Evolutionary conservation across 2,888 invertebrate species (phyloP), one percentile per base, ranked within the genome.

Genomic region (Agonopterix subpropinquella): DNA sequence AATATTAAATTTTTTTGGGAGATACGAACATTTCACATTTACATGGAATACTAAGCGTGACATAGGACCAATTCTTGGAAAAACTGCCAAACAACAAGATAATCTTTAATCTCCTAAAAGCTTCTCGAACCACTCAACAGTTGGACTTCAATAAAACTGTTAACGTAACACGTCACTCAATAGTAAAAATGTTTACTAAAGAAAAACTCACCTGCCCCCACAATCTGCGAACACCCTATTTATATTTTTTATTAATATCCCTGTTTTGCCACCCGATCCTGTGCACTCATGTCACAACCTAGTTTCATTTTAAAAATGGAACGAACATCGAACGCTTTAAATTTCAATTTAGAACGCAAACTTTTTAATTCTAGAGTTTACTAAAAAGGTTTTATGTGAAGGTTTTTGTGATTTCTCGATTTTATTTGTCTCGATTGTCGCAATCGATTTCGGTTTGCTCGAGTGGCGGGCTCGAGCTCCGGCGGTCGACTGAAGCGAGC

Each of bases 401-500:
- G 64, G 63, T 64, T 63, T 64, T 65, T 53, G 53, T 47, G 47
- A 53, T 53, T 58, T 53, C 56, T 57, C 65, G 65, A 60, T 58
- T 59, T 47, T 56, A 48, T 52, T 43, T 18, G 11, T 36, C 41
- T 41, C 47, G 41, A 46, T 49, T 13, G 47, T 39, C 55, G 56
- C 49, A 11, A 53, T 52, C 36, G 41, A 53, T 37, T 36, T 36
- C 47, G 47, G 50, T 52, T 55, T 52, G 44, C 11, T 47, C 61
- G 56, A 56, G 51, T 52, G 45, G 43, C 44, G 53, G 62, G 62
- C 61, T 53, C 65, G 72, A 70, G 75, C 63, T 68, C 66, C 66
- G 71, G 76, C 80, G 80, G 73, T 67, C 71, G 72, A 85, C 85
- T 85, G 80, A 79, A 70, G 52, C 48, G 79, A 70, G 52, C 48